Conservation (phyloP, 2,797 vertebrate species). For the Malurus splendens region DNA sequence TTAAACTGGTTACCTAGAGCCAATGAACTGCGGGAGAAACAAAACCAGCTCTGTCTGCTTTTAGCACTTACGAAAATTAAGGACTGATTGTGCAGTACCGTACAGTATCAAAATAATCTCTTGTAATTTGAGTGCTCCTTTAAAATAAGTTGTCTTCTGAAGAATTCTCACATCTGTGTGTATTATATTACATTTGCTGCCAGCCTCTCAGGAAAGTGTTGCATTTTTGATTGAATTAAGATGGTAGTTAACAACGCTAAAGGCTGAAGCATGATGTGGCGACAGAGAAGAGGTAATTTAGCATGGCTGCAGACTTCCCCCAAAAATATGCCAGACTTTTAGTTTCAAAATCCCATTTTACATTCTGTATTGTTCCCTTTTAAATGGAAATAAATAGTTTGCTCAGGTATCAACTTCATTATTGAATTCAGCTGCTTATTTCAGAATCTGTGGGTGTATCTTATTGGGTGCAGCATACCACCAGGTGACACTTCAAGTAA, state of each 20-base stretch:
- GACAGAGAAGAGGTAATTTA: background rate
- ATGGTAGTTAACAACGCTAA: background rate
- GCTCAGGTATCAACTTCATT: background rate
- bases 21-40: background rate
- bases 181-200: background rate
- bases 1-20: background rate
- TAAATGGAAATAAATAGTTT: background rate
- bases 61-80: background rate
- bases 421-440: background rate
- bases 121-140: background rate
- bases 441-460: accelerated
- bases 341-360: background rate
- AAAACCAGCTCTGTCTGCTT: background rate
- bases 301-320: background rate
- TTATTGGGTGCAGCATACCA: background rate
- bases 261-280: background rate
- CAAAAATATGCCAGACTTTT: background rate
- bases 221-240: background rate
- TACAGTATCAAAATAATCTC: background rate
- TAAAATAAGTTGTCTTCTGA: background rate
- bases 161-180: background rate
- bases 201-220: background rate
- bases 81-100: background rate
- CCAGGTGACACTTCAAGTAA: background rate
- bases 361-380: background rate